phyloP scores from a whole-genome alignment of 2,797 vertebrate species.

The Nyctibius grandis region DNA sequence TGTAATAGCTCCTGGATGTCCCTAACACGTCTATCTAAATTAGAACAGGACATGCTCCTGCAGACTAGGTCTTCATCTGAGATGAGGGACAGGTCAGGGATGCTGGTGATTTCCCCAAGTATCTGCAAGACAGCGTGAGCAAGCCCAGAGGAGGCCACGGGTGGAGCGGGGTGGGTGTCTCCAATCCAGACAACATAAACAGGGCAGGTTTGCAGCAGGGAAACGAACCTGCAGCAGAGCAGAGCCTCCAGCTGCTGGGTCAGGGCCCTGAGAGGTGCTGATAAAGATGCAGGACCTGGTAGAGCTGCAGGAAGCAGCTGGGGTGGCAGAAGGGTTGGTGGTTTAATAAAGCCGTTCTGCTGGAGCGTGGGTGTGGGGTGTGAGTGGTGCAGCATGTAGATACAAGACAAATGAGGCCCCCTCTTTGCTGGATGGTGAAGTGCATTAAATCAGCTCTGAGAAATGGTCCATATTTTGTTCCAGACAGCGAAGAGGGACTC shows the following conservation, averaged over 20 bases:
- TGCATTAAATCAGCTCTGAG: neutral
- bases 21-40: accelerated
- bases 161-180: neutral
- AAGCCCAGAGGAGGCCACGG: neutral
- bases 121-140: neutral
- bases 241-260: neutral
- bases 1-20: neutral
- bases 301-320: neutral
- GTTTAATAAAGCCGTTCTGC: neutral
- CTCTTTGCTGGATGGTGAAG: neutral
- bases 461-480: neutral
- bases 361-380: neutral
- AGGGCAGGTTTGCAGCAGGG: neutral
- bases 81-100: neutral
- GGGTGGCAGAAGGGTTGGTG: neutral
- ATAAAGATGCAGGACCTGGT: neutral
- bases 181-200: neutral
- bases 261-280: neutral
- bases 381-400: neutral
- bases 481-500: neutral
- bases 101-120: neutral
- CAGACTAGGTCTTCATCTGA: neutral
- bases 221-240: neutral
- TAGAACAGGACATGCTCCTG: neutral
- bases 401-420: neutral